Conservation (phyloP, 2,888 invertebrate species). For the Lepidochitona cinerea region DNA sequence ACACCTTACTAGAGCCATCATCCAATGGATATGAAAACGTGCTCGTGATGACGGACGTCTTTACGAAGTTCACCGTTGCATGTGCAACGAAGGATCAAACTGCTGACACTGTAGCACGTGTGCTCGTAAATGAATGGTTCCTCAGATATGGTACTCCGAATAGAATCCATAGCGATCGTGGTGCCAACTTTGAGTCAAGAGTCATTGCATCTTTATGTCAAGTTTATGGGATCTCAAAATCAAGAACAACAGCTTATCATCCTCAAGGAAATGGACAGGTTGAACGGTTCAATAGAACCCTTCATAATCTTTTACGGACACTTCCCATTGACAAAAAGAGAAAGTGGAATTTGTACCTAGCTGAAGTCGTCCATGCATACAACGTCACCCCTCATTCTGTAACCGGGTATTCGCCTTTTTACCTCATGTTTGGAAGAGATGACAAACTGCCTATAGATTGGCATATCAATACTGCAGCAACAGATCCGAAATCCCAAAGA, state of each 20-base stretch:
- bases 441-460: constrained; percentile 17
- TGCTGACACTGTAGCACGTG: constrained; percentile 19
- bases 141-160: constrained; percentile 21
- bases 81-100: constrained; percentile 28
- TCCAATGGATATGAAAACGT: constrained; percentile 24
- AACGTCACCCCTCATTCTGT: constrained; percentile 14
- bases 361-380: constrained; percentile 3
- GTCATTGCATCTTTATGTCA: constrained; percentile 17
- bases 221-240: constrained; percentile 18
- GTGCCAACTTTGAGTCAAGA: constrained; percentile 21
- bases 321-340: neutral
- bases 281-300: constrained; percentile 22
- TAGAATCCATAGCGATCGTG: constrained; percentile 19
- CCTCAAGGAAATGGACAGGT: constrained; percentile 15
- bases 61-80: constrained; percentile 26
- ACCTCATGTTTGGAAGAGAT: constrained; percentile 20
- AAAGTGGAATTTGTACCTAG: constrained; percentile 2
- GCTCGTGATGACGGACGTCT: constrained; percentile 26
- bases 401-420: constrained; percentile 18
- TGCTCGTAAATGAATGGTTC: constrained; percentile 20
- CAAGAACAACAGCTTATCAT: constrained; percentile 23
- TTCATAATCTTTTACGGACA: no score
- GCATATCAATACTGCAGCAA: no score
- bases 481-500: no score
- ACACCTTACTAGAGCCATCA: constrained; percentile 21